Percentiles rank a stretch among this genome's conserved stretches.
These are phyloP conservation scores for Coenonympha glycerion DNA, from an alignment of 2,888 invertebrate genomes.

Conservation along the genomic window DNA sequence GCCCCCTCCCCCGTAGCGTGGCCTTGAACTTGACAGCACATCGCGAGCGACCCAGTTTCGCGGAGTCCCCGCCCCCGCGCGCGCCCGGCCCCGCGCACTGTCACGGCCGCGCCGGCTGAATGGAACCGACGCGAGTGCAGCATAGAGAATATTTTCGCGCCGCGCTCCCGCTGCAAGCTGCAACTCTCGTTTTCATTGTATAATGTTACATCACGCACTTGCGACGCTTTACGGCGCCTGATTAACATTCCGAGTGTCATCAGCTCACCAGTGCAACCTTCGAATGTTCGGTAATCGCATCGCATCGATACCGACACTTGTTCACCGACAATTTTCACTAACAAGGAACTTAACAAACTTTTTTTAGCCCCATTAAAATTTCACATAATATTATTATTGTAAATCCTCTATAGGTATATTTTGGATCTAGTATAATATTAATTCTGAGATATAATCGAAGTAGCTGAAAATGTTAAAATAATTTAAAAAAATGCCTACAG, in stretches of 20 bases:
- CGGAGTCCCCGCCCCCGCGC: conserved; percentile 47
- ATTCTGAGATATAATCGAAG: no score
- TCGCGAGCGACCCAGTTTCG: conserved; percentile 68
- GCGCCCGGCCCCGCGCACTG: conserved; percentile 55
- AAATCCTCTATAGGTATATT: no score
- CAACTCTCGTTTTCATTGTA: conserved; percentile 63
- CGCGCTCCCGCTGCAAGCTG: conserved; percentile 38
- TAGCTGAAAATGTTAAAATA: no score
- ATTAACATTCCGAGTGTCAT: conserved; percentile 40
- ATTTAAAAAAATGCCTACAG: no score
- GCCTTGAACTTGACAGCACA: conserved; percentile 73
- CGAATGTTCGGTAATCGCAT: no score
- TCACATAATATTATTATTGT: no score
- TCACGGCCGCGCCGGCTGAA: conserved; percentile 62
- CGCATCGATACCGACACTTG: not conserved
- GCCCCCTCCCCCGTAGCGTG: conserved; percentile 52
- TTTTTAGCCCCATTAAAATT: no score
- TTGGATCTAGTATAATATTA: no score
- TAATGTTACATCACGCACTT: conserved; percentile 51
- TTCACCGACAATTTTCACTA: no score
- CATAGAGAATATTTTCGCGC: conserved; percentile 57
- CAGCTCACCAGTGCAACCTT: conserved; percentile 22
- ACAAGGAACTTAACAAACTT: no score
- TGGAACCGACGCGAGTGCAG: conserved; percentile 50
- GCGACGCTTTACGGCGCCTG: conserved; percentile 45